Percentiles rank a stretch among this genome's conserved stretches.
Conservation (phyloP, 2,113 vertebrate species). For the Microcebus tavaratra region DNA sequence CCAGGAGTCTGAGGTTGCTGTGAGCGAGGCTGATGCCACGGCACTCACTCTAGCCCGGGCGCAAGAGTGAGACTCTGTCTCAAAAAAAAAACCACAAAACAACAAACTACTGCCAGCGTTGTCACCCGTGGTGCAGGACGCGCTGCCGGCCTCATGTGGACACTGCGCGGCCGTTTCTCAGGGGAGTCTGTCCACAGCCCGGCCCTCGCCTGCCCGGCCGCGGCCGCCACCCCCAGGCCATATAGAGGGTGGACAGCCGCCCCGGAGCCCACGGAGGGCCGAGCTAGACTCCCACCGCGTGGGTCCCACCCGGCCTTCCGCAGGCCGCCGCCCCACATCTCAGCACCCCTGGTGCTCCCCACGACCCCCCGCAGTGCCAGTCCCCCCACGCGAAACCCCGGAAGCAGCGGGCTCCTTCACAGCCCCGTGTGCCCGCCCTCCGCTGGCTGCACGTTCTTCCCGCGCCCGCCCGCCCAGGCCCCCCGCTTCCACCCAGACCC, state of each 20-base stretch:
- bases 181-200: background rate
- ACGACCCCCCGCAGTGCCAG: fast-evolving
- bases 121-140: background rate
- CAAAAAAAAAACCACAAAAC: too few species aligned
- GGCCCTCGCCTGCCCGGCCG: background rate
- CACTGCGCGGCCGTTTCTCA: background rate
- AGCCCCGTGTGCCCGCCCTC: background rate
- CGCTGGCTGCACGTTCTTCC: background rate
- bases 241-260: background rate
- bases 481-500: background rate
- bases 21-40: too few species aligned
- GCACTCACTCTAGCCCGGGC: too few species aligned
- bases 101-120: too few species aligned
- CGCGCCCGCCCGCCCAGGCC: too few species aligned
- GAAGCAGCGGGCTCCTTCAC: background rate
- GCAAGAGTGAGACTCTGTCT: too few species aligned
- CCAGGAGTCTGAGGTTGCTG: too few species aligned
- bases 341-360: background rate
- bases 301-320: background rate
- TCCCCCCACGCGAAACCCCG: background rate
- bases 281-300: background rate
- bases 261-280: background rate
- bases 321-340: background rate
- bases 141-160: background rate
- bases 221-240: too few species aligned